A percentile compares a stretch with the other conserved stretches of the same genome.
phyloP scores from a whole-genome alignment of 2,888 invertebrate genomes.

The Quadriops clusia region DNA sequence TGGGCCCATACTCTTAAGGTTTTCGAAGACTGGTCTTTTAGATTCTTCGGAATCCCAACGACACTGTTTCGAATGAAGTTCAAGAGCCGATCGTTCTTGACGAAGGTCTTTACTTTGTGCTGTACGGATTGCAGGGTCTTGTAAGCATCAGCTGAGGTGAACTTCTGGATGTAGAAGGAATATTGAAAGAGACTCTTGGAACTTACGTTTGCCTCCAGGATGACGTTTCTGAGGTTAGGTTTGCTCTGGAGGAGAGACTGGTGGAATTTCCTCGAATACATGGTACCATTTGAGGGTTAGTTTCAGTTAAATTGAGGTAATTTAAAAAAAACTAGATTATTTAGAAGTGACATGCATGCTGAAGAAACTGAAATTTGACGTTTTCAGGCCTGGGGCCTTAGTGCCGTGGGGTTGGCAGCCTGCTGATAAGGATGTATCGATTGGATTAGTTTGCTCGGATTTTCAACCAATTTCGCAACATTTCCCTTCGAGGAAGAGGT shows the following conservation, averaged over 20 bases:
- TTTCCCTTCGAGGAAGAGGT: too few species aligned
- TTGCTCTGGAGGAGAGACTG: slow-evolving; percentile 16
- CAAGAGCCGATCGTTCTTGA: slow-evolving; percentile 17
- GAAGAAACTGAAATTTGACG: too few species aligned
- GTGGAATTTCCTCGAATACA: slow-evolving; percentile 16
- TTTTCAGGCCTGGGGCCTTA: too few species aligned
- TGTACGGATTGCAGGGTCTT: slow-evolving; percentile 9
- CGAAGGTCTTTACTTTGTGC: slow-evolving; percentile 5
- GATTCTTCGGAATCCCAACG: slow-evolving; percentile 20
- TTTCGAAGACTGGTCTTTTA: slow-evolving; percentile 39
- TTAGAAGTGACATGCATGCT: too few species aligned
- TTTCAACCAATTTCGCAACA: too few species aligned
- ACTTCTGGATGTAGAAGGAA: slow-evolving; percentile 21
- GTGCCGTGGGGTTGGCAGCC: too few species aligned
- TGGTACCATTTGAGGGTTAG: slow-evolving; percentile 9
- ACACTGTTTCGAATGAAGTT: slow-evolving; percentile 11
- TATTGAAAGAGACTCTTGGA: slow-evolving; percentile 17
- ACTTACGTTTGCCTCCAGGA: slow-evolving; percentile 16
- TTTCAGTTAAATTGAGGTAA: too few species aligned
- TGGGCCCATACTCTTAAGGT: slow-evolving; percentile 42
- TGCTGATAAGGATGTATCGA: too few species aligned
- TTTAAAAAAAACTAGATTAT: too few species aligned
- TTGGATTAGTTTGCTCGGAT: too few species aligned
- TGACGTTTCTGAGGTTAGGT: slow-evolving; percentile 28
- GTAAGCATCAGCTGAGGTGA: slow-evolving; percentile 17